These are phyloP conservation scores for Phthorimaea operculella DNA, from an alignment of 1,140 invertebrate genomes.

Conservation along the genomic window DNA sequence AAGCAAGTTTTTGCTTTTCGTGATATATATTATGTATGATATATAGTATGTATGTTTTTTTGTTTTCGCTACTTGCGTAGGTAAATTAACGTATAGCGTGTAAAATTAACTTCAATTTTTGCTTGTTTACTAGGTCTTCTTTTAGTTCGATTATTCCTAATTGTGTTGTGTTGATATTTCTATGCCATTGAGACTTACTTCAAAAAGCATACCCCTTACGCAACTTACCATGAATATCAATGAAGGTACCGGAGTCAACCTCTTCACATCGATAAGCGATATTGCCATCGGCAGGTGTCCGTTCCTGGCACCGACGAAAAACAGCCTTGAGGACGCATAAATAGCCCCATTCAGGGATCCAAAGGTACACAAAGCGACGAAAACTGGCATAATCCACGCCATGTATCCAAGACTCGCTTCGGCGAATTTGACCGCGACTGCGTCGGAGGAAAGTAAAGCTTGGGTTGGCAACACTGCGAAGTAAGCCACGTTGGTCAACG, in stretches of 20 bases:
- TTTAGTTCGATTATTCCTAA: too few species aligned
- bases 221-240: constrained; percentile 88
- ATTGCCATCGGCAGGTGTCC: constrained; percentile 90
- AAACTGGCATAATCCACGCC: constrained; percentile 89
- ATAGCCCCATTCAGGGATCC: constrained; percentile 90
- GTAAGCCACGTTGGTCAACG: constrained; percentile 91
- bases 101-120: too few species aligned
- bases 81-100: too few species aligned
- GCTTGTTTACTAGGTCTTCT: too few species aligned
- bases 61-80: too few species aligned
- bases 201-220: too few species aligned
- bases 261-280: constrained; percentile 86
- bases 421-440: constrained; percentile 93
- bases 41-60: too few species aligned
- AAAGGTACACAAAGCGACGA: constrained; percentile 89
- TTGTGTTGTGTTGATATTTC: too few species aligned
- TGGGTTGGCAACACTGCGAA: constrained; percentile 85
- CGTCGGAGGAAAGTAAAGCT: constrained; percentile 84
- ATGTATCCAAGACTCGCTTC: constrained; percentile 81
- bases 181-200: too few species aligned
- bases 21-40: too few species aligned
- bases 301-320: constrained; percentile 92
- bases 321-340: constrained; percentile 86
- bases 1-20: too few species aligned
- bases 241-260: constrained; percentile 90